Base-by-base conservation (phyloP, 2,113 vertebrate species). In the Rissa tridactyla region DNA sequence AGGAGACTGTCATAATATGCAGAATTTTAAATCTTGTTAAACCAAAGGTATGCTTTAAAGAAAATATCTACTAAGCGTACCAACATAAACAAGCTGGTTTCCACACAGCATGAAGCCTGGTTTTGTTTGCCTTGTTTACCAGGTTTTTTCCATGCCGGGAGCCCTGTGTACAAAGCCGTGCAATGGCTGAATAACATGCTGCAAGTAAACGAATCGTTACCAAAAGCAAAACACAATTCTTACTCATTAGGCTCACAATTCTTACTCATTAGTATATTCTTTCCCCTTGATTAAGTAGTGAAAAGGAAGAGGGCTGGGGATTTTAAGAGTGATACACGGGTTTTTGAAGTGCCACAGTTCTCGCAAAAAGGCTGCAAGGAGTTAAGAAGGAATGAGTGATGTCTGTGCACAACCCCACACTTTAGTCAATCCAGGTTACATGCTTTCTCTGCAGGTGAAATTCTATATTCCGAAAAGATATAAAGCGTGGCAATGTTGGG, bases 111-210 rank as follows among this genome's bases (percentile, higher is more conserved):
- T 86, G 94, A 90, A 40, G 60, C 57, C 83, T 86, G 29, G 13
- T 60, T 91, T 88, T 95, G 71, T 96, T 88, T 94, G 91, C 79
- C 64, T 90, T 95, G 51, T 96, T 94, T 92, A 90, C n/a, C 38
- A 52, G 20, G 6, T 1, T 38, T 93, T 93, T 82, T 81, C 49
- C 1, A 0, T 68, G 64, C 81, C 82, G 82, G 82, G 27, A 94
- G 51, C 26, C 60, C 87, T 88, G 70, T 62, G 30, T 85, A 83
- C 55, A 88, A 88, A 93, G 77, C 82, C 2, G 0, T 54, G 49
- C 38, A 44, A 38, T 16, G 82, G 66, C 76, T 69, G 76, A 88
- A 75, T 78, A 92, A 65, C 58, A 49, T 14, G 8, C 52, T 88
- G 73, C 57, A 95, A 86, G 54, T 81, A 92, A 96, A 94, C 13